Evolutionary conservation across 2,888 invertebrate genomes (phyloP).

Genomic region (Drosophila longiperda): DNA sequence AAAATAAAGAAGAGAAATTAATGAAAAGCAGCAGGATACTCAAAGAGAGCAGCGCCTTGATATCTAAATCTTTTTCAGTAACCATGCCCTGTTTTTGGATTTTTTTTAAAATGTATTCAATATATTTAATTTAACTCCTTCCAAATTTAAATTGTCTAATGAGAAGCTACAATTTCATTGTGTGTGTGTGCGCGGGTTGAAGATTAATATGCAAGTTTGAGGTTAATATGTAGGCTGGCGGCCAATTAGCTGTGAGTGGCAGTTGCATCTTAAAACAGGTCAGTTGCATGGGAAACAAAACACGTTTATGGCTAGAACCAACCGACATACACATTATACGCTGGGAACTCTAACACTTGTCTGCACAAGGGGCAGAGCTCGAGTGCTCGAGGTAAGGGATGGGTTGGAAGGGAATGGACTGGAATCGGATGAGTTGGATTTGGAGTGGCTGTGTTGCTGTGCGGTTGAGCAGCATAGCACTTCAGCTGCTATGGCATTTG

Average conservation of each 20-base stretch:
- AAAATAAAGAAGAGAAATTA: background rate
- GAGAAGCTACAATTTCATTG: background rate
- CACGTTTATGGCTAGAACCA: conserved; percentile 60
- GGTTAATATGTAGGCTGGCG: conserved; percentile 20
- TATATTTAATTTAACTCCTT: background rate
- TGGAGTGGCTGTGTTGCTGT: conserved; percentile 7
- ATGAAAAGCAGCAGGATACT: background rate
- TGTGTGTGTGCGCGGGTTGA: conserved; percentile 11
- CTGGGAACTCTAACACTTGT: background rate
- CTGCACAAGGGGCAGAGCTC: background rate
- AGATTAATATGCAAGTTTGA: conserved; percentile 3
- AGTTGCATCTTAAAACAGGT: conserved; percentile 42
- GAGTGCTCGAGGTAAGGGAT: background rate
- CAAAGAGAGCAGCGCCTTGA: background rate
- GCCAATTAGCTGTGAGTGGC: conserved; percentile 70
- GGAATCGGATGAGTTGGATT: no score
- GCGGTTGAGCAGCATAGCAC: conserved; percentile 39
- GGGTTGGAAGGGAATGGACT: no score
- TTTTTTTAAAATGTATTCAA: background rate
- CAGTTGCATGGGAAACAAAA: conserved; percentile 31
- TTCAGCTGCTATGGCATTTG: conserved; percentile 27
- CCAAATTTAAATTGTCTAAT: background rate
- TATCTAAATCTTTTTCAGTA: background rate
- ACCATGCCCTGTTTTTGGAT: background rate
- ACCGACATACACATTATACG: conserved; percentile 30